Conservation (phyloP, 2,888 invertebrate species). For the Leptopilina syphax region DNA sequence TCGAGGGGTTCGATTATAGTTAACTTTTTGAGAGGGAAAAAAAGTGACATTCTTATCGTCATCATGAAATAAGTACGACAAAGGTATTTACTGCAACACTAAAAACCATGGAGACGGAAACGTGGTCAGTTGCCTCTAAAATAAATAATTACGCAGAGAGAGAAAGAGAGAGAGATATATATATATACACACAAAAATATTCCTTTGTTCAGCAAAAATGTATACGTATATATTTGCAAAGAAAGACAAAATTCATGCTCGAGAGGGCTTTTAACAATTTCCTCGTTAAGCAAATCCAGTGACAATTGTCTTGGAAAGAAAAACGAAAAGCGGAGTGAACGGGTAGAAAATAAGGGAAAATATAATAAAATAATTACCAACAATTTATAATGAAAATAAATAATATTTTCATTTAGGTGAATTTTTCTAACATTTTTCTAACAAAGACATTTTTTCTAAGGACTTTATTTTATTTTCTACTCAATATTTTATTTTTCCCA, state of each 20-base stretch:
- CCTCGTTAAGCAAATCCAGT: not conserved
- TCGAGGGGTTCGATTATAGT: no score
- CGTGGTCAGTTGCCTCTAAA: constrained; percentile 64
- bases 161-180: no score
- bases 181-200: not conserved
- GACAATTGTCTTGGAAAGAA: no score
- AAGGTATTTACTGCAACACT: constrained; percentile 27
- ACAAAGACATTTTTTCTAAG: no score
- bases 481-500: no score
- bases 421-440: no score
- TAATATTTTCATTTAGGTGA: no score
- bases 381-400: no score
- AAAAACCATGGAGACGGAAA: constrained; percentile 60
- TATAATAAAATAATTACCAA: no score
- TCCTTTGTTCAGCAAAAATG: constrained; percentile 3
- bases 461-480: no score
- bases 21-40: not conserved
- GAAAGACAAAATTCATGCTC: not conserved
- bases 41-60: constrained; percentile 16
- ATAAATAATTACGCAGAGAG: constrained; percentile 60
- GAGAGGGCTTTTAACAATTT: not conserved
- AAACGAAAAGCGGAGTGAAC: no score
- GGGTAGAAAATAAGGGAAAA: no score
- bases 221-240: not conserved
- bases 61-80: not conserved